Percentiles rank a stretch among this genome's conserved stretches.
Conservation (phyloP, 2,113 vertebrate species). For the Sinocyclocheilus maitianheensis region DNA sequence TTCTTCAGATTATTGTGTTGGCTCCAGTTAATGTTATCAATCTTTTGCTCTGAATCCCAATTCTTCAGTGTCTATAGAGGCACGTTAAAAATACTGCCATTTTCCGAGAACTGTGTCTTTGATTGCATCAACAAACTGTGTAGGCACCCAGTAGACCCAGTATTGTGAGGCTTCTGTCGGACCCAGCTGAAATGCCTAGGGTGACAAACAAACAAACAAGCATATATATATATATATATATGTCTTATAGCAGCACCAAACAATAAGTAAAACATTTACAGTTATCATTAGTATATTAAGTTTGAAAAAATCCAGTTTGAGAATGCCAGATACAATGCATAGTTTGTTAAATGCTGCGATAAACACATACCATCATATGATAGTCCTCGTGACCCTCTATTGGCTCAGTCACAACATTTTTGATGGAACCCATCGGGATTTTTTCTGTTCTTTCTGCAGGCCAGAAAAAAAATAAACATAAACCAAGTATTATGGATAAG, state of each 20-base stretch:
- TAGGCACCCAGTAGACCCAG: slow-evolving; percentile 99
- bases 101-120: slow-evolving; percentile 99
- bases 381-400: slow-evolving; percentile 98
- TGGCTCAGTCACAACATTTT: slow-evolving; percentile 97
- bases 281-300: too few species aligned
- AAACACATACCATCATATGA: slow-evolving; percentile 91
- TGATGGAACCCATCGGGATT: slow-evolving; percentile 98
- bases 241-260: neutral
- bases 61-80: slow-evolving; percentile 92
- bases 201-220: slow-evolving; percentile 39
- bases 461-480: neutral
- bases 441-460: slow-evolving; percentile 96
- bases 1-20: slow-evolving; percentile 67
- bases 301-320: too few species aligned
- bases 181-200: slow-evolving; percentile 97
- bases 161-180: slow-evolving; percentile 99
- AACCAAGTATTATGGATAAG: neutral
- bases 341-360: neutral
- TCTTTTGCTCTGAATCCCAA: slow-evolving; percentile 73
- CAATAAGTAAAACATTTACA: too few species aligned
- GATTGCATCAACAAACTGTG: slow-evolving; percentile 99
- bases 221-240: neutral
- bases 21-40: slow-evolving; percentile 77
- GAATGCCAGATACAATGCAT: neutral
- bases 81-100: slow-evolving; percentile 99